A percentile compares a stretch with the other conserved stretches of the same genome.
These are phyloP conservation scores for Nyctibius grandis DNA, from an alignment of 2,797 vertebrate species.

Conservation along the genomic window DNA sequence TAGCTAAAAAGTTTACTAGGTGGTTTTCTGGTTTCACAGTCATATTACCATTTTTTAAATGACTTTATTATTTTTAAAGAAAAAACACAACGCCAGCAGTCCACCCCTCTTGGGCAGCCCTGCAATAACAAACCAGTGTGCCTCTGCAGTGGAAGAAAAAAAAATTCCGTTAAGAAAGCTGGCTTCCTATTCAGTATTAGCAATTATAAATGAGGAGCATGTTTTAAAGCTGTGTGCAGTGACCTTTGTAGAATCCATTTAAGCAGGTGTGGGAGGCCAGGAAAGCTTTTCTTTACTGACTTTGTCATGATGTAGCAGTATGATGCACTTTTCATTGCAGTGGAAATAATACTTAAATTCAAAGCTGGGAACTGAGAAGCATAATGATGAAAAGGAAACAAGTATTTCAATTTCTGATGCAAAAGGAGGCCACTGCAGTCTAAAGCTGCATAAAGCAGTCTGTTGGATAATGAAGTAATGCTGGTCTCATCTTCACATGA, in stretches of 20 bases:
- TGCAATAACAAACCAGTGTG: conserved; percentile 70
- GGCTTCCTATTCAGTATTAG: neutral
- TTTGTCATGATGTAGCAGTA: neutral
- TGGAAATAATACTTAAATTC: neutral
- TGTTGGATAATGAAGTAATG: neutral
- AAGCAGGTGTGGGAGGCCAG: neutral
- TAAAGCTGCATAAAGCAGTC: neutral
- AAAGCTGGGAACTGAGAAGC: neutral
- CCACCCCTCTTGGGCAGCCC: conserved; percentile 64
- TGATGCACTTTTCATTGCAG: neutral
- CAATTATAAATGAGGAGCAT: neutral
- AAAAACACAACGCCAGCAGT: conserved; percentile 70
- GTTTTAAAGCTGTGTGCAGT: neutral
- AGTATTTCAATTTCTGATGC: neutral
- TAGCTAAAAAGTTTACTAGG: neutral
- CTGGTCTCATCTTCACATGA: neutral
- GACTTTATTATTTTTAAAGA: conserved; percentile 55
- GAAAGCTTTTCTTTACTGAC: neutral
- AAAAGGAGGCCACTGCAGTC: neutral
- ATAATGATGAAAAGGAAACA: neutral
- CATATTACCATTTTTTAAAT: neutral
- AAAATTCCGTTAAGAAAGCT: conserved; percentile 70
- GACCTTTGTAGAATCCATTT: neutral
- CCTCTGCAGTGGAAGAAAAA: conserved; percentile 72
- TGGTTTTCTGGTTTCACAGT: neutral